A percentile compares a stretch with the other conserved stretches of the same genome.
These are phyloP conservation scores for Ericerus pela DNA, from an alignment of 1,140 invertebrate species.

Conservation along the genomic window DNA sequence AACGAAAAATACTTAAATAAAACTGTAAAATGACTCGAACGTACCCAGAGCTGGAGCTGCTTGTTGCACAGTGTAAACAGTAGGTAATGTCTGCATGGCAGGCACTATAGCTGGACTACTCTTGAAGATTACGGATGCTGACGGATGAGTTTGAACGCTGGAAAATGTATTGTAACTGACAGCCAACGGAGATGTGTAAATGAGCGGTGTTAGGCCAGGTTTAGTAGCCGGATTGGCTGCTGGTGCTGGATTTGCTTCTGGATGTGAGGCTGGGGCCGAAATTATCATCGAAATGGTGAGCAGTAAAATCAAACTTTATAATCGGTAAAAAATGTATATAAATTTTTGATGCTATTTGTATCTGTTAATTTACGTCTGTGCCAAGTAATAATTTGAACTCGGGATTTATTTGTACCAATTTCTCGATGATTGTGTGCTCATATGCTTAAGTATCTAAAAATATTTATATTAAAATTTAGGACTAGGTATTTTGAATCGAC, in stretches of 20 bases:
- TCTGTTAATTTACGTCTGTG: too few relatives aligned
- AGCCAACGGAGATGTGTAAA: not conserved
- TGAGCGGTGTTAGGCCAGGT: not conserved
- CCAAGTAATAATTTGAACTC: too few relatives aligned
- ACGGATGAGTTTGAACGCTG: constrained; percentile 3
- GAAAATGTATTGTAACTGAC: not conserved
- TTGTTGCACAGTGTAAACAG: not conserved
- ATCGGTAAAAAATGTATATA: too few relatives aligned
- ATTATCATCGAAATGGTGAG: not conserved
- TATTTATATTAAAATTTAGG: too few relatives aligned
- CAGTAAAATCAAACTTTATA: not conserved
- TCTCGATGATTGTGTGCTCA: too few relatives aligned
- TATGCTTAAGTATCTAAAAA: too few relatives aligned
- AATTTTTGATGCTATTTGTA: too few relatives aligned
- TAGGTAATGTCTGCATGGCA: not conserved
- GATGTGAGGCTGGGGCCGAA: not conserved
- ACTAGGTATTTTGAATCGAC: too few relatives aligned
- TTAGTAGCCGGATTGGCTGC: not conserved
- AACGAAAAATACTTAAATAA: too few relatives aligned
- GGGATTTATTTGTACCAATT: too few relatives aligned
- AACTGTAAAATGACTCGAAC: not conserved
- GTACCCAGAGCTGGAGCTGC: not conserved
- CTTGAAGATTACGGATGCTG: not conserved
- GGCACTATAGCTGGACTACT: not conserved
- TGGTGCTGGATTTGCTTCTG: not conserved